Evolutionary conservation across 2,888 invertebrate species (phyloP), one percentile per base, ranked within the genome.

Genomic region (Cataglyphis rosenhaueri): DNA sequence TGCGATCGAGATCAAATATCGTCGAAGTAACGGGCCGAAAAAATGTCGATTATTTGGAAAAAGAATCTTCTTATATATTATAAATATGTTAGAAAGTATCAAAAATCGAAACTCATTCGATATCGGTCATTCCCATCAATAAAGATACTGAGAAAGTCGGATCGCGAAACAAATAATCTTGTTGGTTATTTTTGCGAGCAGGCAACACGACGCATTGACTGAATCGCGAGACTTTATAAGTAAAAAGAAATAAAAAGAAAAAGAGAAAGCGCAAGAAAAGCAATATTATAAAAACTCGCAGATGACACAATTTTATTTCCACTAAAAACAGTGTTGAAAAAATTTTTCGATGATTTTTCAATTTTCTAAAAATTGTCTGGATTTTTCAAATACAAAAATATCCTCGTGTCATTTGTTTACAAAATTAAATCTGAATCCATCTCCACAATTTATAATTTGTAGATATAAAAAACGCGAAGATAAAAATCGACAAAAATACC

Each of bases 91-190:
- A 35, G 48, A 64, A 64, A 75, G 74, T 25, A 21, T 44, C 15
- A 15, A 38, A 25, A 25, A 38, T 65, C 4, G 9, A 32, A 52
- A 25, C 12, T 64, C 38, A 29, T 5, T 3, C 18, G 35, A 35
- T 52, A 44, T 76, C 38, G 55, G 41, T 65, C 21, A 65, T 32
- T 74, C 15, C 21, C 21, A 12, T n/a, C n/a, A 55, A 65, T 38
- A 61, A 74, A 44, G 64, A 41, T 52, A 35, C 15, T 25, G 66
- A 52, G 65, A 76, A 65, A 75, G 75, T 75, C 6, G 35, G 38
- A 75, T 64, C 12, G 52, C 18, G 35, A 64, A 35, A 64, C 64
- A 65, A 38, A 35, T 25, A 35, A 52, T 64, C 59, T 41, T 29
- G 29, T 12, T 41, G 41, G 5, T 61, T 35, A 21, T 41, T 61